Base-by-base conservation (phyloP, 2,113 vertebrate species). In the Dasyurus viverrinus region DNA sequence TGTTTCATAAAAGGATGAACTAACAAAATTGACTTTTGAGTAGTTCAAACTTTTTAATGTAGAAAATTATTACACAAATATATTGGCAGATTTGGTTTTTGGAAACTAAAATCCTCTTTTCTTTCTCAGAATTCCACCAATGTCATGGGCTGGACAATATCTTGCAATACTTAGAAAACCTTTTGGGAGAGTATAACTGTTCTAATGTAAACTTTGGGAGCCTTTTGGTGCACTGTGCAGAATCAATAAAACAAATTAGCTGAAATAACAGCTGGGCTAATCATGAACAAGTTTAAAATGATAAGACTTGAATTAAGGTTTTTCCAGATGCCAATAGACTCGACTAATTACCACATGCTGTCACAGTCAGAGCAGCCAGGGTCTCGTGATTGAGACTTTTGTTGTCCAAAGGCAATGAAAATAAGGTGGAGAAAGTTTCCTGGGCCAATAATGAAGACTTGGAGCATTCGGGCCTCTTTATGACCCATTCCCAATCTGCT, bases 331-430 rank as follows among this genome's bases (percentile, higher is more conserved):
- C 36, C 50, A 89, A 9, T 84, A 50, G 46, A 95, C 54, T 94
- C 93, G 76, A 91, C 42, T 97, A 99, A 99, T 99, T 98, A 98
- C 98, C 98, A 97, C 98, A 99, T 98, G 98, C 98, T 98, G 98
- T 98, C 98, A 97, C 26, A 11, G 97, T 98, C 98, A 98, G 97
- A 98, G 98, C 97, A 97, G 96, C 96, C 97, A 98, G 98, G 68
- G 97, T 98, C 98, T 97, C 98, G 97, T 98, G 99, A 98, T 97
- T 96, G 98, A 92, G 93, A 89, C 46, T 84, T 94, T 47, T 94
- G 30, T 89, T 93, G 54, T 90, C n/a, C 2, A 92, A 11, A 3
- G 7, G 89, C 84, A 96, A 96, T 93, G 89, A 89, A 97, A 97
- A 96, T 93, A 60, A 57, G 0, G 2, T 91, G 10, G n/a, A 90